Base-by-base conservation (phyloP, 2,113 vertebrate genomes). In the Eublepharis macularius region DNA sequence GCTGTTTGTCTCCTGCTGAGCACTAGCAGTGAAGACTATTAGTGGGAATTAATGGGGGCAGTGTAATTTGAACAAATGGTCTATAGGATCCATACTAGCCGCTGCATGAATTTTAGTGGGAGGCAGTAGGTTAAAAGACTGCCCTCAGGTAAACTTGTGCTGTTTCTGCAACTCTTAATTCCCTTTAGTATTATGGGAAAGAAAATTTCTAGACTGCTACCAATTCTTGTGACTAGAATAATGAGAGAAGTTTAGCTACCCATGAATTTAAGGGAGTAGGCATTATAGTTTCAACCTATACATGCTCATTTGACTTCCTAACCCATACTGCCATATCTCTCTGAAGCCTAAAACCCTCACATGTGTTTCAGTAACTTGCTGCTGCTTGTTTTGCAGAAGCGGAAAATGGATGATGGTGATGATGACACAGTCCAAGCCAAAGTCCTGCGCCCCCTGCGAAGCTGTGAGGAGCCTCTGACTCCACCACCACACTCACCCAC, bases 391-490 rank as follows among this genome's bases (percentile, higher is more conserved):
- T 90, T 0, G 0, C 90, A 97, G 96, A 97, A 97, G 88, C 96
- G 97, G 76, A 97, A 97, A 80, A 95, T 97, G 88, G 96, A 97
- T 83, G 96, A 97, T 81, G 96, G 93, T 0, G 96, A 97, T 0
- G 95, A 96, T 0, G 96, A 97, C 83, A 88, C 91, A 6, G 94
- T 95, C 0, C 96, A 96, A 93, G 93, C 95, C 94, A 97, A 97
- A 95, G 96, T 97, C 92, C 91, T 97, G 86, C 94, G 97, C 81
- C 96, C 96, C 43, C 80, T 97, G 76, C 94, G 96, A 93, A 96
- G 96, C 87, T 97, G 96, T 1, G 96, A 96, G 32, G 96, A 96
- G 91, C 96, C 97, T 86, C 95, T 97, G 83, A 96, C 96, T 0
- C 95, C 96, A 74, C 96, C 96, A 0, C 94, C 95, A 63, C 96